Evolutionary conservation across 2,888 invertebrate species (phyloP).

Genomic region (Archaeoteleia sp.): DNA sequence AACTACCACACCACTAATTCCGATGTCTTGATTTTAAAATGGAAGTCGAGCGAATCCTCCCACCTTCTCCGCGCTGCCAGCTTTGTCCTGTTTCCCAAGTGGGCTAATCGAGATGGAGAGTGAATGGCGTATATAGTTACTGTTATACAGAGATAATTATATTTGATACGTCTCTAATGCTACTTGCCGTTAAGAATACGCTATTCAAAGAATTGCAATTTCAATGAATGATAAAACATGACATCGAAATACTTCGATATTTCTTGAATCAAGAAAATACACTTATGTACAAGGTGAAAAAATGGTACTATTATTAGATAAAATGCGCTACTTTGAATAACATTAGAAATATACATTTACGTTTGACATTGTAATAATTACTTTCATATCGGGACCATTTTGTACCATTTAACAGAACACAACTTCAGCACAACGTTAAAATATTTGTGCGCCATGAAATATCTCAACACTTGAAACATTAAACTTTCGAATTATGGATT

Average conservation of each 20-base stretch:
- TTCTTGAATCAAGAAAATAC: conserved; percentile 7
- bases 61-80: conserved; percentile 58
- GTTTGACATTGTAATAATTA: too few species aligned
- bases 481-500: too few species aligned
- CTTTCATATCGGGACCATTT: too few species aligned
- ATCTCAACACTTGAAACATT: too few species aligned
- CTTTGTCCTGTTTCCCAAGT: conserved; percentile 74
- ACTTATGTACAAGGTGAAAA: too few species aligned
- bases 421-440: too few species aligned
- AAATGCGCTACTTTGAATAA: too few species aligned
- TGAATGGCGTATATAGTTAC: conserved; percentile 57
- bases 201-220: conserved; percentile 27
- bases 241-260: conserved; percentile 20
- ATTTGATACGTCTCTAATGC: conserved; percentile 42
- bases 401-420: too few species aligned
- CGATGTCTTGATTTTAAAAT: conserved; percentile 46
- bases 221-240: conserved; percentile 24
- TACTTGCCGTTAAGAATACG: conserved; percentile 23
- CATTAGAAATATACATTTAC: too few species aligned
- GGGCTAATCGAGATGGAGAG: conserved; percentile 75
- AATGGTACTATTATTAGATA: too few species aligned
- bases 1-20: conserved; percentile 20
- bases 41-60: conserved; percentile 63
- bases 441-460: too few species aligned
- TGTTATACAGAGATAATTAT: conserved; percentile 51